These are phyloP conservation scores for Drosophila mauritiana DNA, from an alignment of 1,140 invertebrate genomes.

Conservation along the genomic window DNA sequence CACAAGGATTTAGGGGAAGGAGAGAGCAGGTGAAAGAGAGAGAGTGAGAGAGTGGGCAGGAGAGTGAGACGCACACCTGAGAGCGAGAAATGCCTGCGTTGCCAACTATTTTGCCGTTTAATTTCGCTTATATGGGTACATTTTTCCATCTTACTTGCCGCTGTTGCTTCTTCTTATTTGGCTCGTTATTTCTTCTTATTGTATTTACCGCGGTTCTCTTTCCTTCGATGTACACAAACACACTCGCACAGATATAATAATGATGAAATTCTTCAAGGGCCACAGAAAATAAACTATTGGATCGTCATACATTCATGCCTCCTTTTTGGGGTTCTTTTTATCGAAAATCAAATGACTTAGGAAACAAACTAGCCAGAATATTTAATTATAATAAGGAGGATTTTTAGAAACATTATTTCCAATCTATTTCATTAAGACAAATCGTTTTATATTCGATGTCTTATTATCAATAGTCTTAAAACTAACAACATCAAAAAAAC, in stretches of 20 bases:
- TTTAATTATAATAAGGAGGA: not conserved
- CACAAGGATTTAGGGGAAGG: not conserved
- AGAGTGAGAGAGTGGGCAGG: not conserved
- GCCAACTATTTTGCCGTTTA: constrained; percentile 82
- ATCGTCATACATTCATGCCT: constrained; percentile 11
- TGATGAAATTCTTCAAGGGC: constrained; percentile 72
- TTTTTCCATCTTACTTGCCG: constrained; percentile 39
- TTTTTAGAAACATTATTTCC: not conserved
- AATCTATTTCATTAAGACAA: not conserved
- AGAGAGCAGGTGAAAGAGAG: not conserved
- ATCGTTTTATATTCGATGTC: not conserved
- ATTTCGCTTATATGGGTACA: constrained; percentile 81
- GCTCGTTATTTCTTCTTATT: constrained; percentile 58
- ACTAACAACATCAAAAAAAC: not conserved
- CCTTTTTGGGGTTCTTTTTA: constrained; percentile 10
- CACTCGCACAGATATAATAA: constrained; percentile 38
- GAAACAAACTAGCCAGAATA: constrained; percentile 23
- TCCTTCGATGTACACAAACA: constrained; percentile 33
- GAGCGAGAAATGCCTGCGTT: constrained; percentile 61
- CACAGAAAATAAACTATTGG: constrained; percentile 44
- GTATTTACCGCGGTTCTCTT: constrained; percentile 47
- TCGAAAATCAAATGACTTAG: constrained; percentile 53
- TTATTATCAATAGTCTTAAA: not conserved
- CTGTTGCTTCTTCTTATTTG: constrained; percentile 38
- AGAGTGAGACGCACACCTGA: constrained; percentile 22